Conservation (phyloP, 1,140 invertebrate species). For the Pinna nobilis region DNA sequence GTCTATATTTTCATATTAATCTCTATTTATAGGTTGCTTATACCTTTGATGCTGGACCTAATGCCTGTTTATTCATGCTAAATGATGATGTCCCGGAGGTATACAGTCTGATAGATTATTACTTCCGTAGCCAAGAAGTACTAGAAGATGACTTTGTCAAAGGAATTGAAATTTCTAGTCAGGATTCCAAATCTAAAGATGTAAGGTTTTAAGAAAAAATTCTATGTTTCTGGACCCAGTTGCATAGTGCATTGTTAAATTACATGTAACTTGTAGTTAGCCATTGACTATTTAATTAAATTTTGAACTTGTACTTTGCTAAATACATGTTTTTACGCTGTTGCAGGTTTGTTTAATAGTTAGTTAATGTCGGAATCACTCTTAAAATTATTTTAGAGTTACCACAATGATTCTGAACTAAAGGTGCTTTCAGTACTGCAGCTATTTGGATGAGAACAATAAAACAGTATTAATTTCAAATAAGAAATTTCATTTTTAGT, state of each 20-base stretch:
- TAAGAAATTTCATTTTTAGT: neutral
- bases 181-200: neutral
- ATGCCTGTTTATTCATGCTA: slow-evolving; percentile 92
- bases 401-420: neutral
- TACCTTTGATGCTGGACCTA: slow-evolving; percentile 98
- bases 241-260: neutral
- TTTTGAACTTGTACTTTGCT: too few relatives aligned
- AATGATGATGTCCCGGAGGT: slow-evolving; percentile 85
- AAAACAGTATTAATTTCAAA: neutral
- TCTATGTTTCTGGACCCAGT: neutral
- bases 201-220: neutral
- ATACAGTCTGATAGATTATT: slow-evolving; percentile 75
- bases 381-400: neutral
- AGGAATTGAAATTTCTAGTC: neutral
- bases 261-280: neutral
- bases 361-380: neutral
- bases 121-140: slow-evolving; percentile 77
- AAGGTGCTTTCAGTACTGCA: neutral
- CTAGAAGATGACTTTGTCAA: neutral
- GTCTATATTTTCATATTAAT: slow-evolving; percentile 2
- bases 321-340: too few relatives aligned
- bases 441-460: neutral
- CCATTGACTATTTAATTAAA: neutral
- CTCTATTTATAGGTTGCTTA: slow-evolving; percentile 84
- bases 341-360: too few relatives aligned